Evolutionary conservation across 2,888 invertebrate species (phyloP), one percentile per base, ranked within the genome.

Genomic region (Zeuzera pyrina): DNA sequence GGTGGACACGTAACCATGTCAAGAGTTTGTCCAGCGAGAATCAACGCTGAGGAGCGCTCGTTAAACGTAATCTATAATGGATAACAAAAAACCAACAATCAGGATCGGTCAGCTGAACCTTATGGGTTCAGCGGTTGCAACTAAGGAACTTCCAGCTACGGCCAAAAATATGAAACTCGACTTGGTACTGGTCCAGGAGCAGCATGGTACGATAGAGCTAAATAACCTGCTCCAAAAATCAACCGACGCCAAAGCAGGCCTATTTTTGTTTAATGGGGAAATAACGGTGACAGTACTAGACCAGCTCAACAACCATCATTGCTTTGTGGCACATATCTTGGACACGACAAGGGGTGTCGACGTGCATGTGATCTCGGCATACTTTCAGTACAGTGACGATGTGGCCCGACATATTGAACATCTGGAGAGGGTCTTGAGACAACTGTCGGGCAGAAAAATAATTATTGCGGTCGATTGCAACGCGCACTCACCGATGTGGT

Each of bases 71-170:
- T 31, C 0, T 23, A 37, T 0, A 44, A 49, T 45, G 44, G 37
- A 7, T 36, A 15, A 14, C 4, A 5, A 4, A 5, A 8, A 6
- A 19, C 5, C 5, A 6, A 8, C 5, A 6, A 19, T 19, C 5
- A n/a, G n/a, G n/a, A 5, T 49, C 1, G 51, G 51, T 0, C 54
- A 56, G 23, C 6, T 56, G 0, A 53, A 54, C n/a, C 34, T n/a
- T n/a, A n/a, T n/a, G 3, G 46, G 50, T 0, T 43, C 45, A 0
- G 35, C 19, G 6, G 12, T 29, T 0, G 52, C 53, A 0, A 52
- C 49, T 0, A 15, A 0, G n/a, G 51, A 55, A 30, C 23, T 49
- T 1, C 41, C 41, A 0, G 29, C 24, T 1, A 2, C 52, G 1
- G 43, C 47, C 1, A 8, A 8, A 0, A 35, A 39, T 1, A 11